Evolutionary conservation across 1,140 invertebrate species (phyloP), one percentile per base, ranked within the genome.

Genomic region (Drosophila prosaltans): DNA sequence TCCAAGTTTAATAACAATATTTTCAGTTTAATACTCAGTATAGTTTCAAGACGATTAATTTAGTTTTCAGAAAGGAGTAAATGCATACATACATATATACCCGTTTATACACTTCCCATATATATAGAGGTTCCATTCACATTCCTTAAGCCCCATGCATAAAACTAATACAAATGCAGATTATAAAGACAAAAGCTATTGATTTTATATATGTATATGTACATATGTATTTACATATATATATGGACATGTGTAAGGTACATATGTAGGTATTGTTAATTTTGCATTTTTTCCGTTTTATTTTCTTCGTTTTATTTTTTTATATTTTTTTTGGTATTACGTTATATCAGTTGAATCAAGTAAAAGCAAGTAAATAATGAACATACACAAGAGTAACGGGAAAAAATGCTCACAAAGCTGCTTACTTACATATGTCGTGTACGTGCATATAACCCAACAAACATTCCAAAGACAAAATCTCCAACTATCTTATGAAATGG

Each of bases 141-240:
- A 11, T 40, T 9, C 39, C 10, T 40, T 40, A 11, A 40, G 10
- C 39, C 51, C 62, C 69, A 69, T 40, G 45, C 71, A 72, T 58
- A 30, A 69, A 36, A 76, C 74, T 76, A 69, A 57, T 54, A 74
- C 69, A 73, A 80, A 9, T 11, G 39, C 39, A 40, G 39, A 48
- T 63, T 54, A 72, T 67, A 71, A 69, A 43, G 78, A 64, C 64
- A 71, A 85, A 71, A 75, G 62, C 57, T 85, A 85, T 85, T 88
- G 82, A 85, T 85, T 85, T 85, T 88, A 75, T 82, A 48, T 24
- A 21, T n/a, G 4, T 30, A 30, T 30, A 30, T 0, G 0, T 30
- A 30, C 0, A 0, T 4, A 51, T 73, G 67, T 69, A 72, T 78
- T 43, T 9, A 28, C 7, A 24, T 36, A 39, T 26, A 26, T 54